Evolutionary conservation across 1,140 invertebrate species (phyloP), one percentile per base, ranked within the genome.

Genomic region (Melipona quadrifasciata): DNA sequence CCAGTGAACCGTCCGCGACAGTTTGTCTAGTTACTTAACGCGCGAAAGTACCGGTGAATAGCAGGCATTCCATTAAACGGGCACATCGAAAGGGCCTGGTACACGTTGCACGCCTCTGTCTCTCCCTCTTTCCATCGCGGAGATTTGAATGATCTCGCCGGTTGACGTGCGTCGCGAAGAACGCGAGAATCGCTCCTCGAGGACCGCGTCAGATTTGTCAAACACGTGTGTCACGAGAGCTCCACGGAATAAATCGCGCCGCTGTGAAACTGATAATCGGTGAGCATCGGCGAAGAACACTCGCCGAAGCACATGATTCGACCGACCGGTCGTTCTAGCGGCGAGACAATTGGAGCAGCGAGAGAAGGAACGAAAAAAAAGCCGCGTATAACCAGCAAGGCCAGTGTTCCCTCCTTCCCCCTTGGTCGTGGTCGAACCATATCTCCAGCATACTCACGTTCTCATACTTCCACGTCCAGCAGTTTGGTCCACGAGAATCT

Each of bases 401-500:
- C 82, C 53, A 53, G 74, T 67, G 67, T 75, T 58, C 86, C 55
- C 55, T 73, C 73, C 16, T 58, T 51, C 68, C 73, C 61, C 53
- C 47, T 47, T 21, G 14, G 47, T 11, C 34, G 21, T 24, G 21
- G 47, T 31, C 6, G 55, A 65, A 51, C 39, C 39, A n/a, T 80
- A 58, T 58, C n/a, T 39, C 31, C 31, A 19, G 65, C 5, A 89
- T 89, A 89, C 88, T 71, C 83, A 89, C 87, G 77, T 89, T 85
- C 85, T 87, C 88, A 86, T 89, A 39, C 79, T 89, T 85, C 65
- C 70, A 75, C 51, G n/a, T 77, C 57, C 82, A 55, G 21, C 73
- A 67, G 68, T 79, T 71, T 82, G 53, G 76, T 86, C 84, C 87
- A 57, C 80, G 64, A 64, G 67, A 64, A 65, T 51, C 81, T 84